Base-by-base conservation (phyloP, 2,113 vertebrate genomes). In the Neomonachus schauinslandi region DNA sequence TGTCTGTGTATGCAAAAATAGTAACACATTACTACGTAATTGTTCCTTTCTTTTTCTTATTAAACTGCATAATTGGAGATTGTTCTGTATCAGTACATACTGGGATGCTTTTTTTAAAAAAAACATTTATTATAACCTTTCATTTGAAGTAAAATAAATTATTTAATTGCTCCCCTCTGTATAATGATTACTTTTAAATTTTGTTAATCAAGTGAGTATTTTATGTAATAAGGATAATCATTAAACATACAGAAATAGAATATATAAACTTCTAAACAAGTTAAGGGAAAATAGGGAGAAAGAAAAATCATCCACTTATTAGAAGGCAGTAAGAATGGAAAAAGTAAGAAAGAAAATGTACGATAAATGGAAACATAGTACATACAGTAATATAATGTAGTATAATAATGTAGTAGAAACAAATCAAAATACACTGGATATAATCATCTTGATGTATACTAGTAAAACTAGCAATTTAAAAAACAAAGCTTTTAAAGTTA, bases 211-310 rank as follows among this genome's bases (percentile, higher is more conserved):
- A 87, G 31, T 79, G 55, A 63, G 42, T 11, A 28, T 79, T 6
- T 61, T 94, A 82, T 71, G 46, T 84, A 89, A 33, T 83, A 94
- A 51, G 8, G 16, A 4, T 39, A 51, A 39, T 49, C 21, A 76
- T 79, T 91, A 11, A 84, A 87, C 46, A 8, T 49, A 26, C 46
- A 89, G 36, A 82, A 79, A 79, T 9, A 59, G 26, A 76, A 82
- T 72, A 57, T 26, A 65, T 89, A 72, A 90, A 87, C 18, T 79
- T 93, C 57, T 83, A 93, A 93, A 91, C 8, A 16, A 91, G 26
- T 39, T 39, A 86, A 59, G 1, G 8, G 26, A 14, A 85, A 72
- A 67, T 24, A 77, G 24, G 18, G n/a, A 65, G 69, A 87, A 19
- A 65, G 42, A 79, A 97, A 96, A 89, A 33, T 59, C 5, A 71